phyloP scores from a whole-genome alignment of 2,113 vertebrate genomes.

The Mugil cephalus region DNA sequence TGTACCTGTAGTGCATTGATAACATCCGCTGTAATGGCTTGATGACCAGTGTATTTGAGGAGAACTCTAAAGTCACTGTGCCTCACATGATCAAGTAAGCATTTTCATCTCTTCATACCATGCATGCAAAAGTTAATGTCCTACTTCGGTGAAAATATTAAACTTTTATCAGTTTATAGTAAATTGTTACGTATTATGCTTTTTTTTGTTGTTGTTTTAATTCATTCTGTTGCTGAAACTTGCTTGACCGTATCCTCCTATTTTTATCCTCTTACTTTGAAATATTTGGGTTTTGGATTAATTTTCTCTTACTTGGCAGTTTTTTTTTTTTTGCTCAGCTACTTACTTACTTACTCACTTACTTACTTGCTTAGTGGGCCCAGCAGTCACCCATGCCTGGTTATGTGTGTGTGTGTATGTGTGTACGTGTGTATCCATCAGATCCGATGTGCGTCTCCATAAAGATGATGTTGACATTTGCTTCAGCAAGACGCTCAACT shows the following conservation, averaged over 20 bases:
- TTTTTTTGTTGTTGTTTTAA: slow-evolving; percentile 43
- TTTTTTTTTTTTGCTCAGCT: slow-evolving; percentile 36
- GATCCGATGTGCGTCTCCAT: slow-evolving; percentile 96
- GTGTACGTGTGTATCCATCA: slow-evolving; percentile 73
- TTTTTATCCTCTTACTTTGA: slow-evolving; percentile 46
- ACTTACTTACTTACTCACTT: slow-evolving; percentile 44
- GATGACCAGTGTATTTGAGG: slow-evolving; percentile 99
- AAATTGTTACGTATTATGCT: slow-evolving; percentile 28
- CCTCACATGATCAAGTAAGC: slow-evolving; percentile 99
- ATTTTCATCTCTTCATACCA: slow-evolving; percentile 49
- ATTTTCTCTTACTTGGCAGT: slow-evolving; percentile 43
- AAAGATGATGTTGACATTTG: slow-evolving; percentile 97
- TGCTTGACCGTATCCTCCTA: slow-evolving; percentile 21
- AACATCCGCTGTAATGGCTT: slow-evolving; percentile 98
- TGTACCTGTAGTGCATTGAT: slow-evolving; percentile 91
- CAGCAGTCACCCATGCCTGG: slow-evolving; percentile 76
- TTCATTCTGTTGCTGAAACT: slow-evolving; percentile 24
- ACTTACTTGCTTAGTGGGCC: slow-evolving; percentile 53
- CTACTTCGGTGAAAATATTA: slow-evolving; percentile 26
- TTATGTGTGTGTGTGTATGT: slow-evolving; percentile 68
- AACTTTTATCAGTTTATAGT: slow-evolving; percentile 23
- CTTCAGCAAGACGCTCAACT: slow-evolving; percentile 99
- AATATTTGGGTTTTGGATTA: slow-evolving; percentile 10
- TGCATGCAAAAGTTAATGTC: slow-evolving; percentile 17
- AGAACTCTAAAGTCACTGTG: slow-evolving; percentile 99